These are phyloP conservation scores for Catharus ustulatus DNA, from an alignment of 2,797 vertebrate genomes.

Conservation along the genomic window DNA sequence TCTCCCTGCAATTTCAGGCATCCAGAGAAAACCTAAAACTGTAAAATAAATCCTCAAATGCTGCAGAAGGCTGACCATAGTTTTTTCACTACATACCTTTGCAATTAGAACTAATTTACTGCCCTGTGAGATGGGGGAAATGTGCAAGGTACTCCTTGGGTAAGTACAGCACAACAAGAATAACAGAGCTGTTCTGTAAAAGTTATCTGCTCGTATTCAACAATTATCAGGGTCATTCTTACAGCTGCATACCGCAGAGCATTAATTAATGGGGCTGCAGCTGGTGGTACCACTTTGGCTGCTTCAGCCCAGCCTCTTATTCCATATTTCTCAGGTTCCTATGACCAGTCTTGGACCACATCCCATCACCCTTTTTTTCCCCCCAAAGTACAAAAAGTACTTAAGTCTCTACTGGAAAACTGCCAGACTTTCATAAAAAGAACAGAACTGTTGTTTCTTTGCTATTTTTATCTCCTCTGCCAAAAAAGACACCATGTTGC, in stretches of 20 bases:
- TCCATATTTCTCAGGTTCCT: constrained; percentile 80
- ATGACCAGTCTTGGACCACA: constrained; percentile 79
- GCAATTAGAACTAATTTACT: constrained; percentile 84
- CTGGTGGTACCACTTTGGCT: constrained; percentile 88
- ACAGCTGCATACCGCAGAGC: constrained; percentile 75
- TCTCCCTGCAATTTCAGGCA: constrained; percentile 39
- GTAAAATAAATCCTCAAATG: constrained; percentile 76
- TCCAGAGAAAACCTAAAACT: constrained; percentile 65
- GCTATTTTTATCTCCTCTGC: constrained; percentile 74
- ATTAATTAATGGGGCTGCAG: constrained; percentile 85
- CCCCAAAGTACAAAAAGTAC: constrained; percentile 77
- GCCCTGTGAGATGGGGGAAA: constrained; percentile 69
- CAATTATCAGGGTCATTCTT: constrained; percentile 82
- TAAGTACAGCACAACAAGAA: constrained; percentile 71
- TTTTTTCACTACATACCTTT: constrained; percentile 73
- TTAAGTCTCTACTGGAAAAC: constrained; percentile 76
- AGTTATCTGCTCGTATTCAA: constrained; percentile 80
- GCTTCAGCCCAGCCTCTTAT: constrained; percentile 73
- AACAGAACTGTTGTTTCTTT: constrained; percentile 75
- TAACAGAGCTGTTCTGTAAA: constrained; percentile 70
- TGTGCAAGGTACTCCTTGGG: constrained; percentile 75
- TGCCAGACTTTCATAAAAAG: constrained; percentile 76
- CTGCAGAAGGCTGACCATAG: constrained; percentile 67
- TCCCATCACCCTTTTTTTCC: constrained; percentile 68
- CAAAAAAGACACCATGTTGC: constrained; percentile 55